A percentile compares a stretch with the other conserved stretches of the same genome.
phyloP scores from a whole-genome alignment of 2,888 invertebrate species.

The Tenthredo mesomela region DNA sequence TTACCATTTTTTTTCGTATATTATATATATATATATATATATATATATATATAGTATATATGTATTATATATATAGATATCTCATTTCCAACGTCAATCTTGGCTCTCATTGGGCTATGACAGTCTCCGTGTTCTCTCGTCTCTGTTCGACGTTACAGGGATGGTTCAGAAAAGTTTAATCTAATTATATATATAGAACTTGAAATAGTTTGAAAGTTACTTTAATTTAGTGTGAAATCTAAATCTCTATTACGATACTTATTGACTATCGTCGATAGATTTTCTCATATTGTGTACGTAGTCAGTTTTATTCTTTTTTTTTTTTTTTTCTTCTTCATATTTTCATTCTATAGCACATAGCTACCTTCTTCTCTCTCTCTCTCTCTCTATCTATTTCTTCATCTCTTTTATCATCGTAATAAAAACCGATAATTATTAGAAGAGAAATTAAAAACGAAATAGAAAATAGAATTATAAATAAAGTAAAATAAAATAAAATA shows the following conservation, averaged over 20 bases:
- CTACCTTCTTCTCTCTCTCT: not conserved
- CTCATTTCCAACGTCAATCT: slow-evolving; percentile 68
- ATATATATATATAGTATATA: slow-evolving; percentile 49
- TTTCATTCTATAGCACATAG: not conserved
- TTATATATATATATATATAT: slow-evolving; percentile 54
- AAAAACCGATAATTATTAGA: not conserved
- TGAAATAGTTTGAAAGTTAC: slow-evolving; percentile 31
- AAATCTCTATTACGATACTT: not conserved
- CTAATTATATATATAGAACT: not conserved
- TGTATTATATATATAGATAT: not conserved
- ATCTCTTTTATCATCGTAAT: not conserved
- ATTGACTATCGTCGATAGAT: not conserved
- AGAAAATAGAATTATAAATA: not conserved
- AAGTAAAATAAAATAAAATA: not conserved
- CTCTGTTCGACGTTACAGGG: slow-evolving; percentile 56
- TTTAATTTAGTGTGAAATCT: slow-evolving; percentile 3
- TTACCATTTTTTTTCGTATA: slow-evolving; percentile 45
- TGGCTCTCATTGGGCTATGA: slow-evolving; percentile 72
- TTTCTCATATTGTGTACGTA: not conserved
- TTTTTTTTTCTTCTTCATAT: not conserved
- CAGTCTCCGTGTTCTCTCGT: slow-evolving; percentile 75
- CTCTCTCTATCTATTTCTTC: not conserved
- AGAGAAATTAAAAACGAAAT: not conserved
- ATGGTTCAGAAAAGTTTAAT: slow-evolving; percentile 44
- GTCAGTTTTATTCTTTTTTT: not conserved